phyloP scores from a whole-genome alignment of 92 coral and sea anemone genomes.

The Umimayanthus kanabou region DNA sequence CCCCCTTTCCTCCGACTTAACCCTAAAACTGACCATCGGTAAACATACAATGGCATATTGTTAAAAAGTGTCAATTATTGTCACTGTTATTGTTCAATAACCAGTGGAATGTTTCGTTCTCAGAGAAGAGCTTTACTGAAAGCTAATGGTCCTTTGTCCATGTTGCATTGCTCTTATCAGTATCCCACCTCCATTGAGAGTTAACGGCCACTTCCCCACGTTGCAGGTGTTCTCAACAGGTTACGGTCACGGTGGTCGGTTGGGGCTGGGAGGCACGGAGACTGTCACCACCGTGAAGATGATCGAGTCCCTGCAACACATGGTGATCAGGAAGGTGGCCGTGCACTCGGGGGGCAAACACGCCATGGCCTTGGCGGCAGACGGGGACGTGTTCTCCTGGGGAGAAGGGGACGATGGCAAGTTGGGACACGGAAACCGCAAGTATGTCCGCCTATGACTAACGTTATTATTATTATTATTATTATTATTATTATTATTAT shows the following conservation, averaged over 20 bases:
- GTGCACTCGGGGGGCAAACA: conserved; percentile 99
- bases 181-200: too few species aligned
- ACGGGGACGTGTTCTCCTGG: conserved; percentile 96
- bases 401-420: conserved; percentile 98
- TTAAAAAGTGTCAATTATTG: too few species aligned
- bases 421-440: conserved; percentile 94
- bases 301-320: conserved; percentile 94
- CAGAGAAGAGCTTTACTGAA: too few species aligned
- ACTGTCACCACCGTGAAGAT: conserved; percentile 90
- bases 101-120: too few species aligned
- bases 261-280: conserved; percentile 98
- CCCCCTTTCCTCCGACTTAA: too few species aligned
- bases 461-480: too few species aligned
- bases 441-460: conserved; percentile 50
- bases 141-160: background rate
- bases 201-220: too few species aligned
- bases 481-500: too few species aligned
- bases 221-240: conserved; percentile 51
- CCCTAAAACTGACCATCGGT: too few species aligned
- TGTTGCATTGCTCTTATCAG: conserved; percentile 55
- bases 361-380: conserved; percentile 86
- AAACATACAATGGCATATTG: too few species aligned
- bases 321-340: conserved; percentile 89
- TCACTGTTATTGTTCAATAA: too few species aligned
- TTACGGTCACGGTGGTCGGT: conserved; percentile 96